Evolutionary conservation across 2,888 invertebrate genomes (phyloP).

Genomic region (Gortyna flavago): DNA sequence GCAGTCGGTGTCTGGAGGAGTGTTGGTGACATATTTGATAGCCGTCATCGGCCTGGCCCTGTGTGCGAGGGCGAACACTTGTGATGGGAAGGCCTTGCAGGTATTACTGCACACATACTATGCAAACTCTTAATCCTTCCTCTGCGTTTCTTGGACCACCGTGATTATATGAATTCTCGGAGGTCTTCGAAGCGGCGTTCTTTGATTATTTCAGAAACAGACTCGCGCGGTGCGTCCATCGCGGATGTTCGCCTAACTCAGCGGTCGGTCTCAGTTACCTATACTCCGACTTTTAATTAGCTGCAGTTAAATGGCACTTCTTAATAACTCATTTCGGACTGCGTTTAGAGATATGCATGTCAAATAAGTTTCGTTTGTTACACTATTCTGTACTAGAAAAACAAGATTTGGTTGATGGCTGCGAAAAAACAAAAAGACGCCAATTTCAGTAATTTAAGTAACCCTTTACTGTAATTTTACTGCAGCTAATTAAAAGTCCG

Average conservation of each 20-base stretch:
- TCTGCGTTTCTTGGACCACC: too few relatives aligned
- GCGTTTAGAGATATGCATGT: too few relatives aligned
- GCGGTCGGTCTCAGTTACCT: neutral
- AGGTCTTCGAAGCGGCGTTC: neutral
- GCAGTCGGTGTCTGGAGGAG: slow-evolving; percentile 78
- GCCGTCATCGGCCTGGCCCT: slow-evolving; percentile 73
- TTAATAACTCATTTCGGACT: too few relatives aligned
- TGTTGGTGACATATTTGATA: slow-evolving; percentile 78
- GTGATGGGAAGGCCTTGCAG: slow-evolving; percentile 72
- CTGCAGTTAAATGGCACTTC: too few relatives aligned
- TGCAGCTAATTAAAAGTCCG: too few relatives aligned
- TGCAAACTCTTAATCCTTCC: neutral
- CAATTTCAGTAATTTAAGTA: too few relatives aligned
- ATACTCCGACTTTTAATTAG: too few relatives aligned
- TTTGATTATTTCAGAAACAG: neutral
- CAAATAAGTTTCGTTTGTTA: too few relatives aligned
- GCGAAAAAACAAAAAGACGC: too few relatives aligned
- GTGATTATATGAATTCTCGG: neutral
- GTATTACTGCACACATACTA: slow-evolving; percentile 58
- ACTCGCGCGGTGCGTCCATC: neutral
- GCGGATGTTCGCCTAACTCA: neutral
- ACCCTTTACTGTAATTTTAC: too few relatives aligned
- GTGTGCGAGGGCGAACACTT: slow-evolving; percentile 66
- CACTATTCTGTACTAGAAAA: too few relatives aligned
- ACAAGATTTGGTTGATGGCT: too few relatives aligned